Evolutionary conservation across 2,888 invertebrate genomes (phyloP), one percentile per base, ranked within the genome.

Genomic region (Tenthredo notha): DNA sequence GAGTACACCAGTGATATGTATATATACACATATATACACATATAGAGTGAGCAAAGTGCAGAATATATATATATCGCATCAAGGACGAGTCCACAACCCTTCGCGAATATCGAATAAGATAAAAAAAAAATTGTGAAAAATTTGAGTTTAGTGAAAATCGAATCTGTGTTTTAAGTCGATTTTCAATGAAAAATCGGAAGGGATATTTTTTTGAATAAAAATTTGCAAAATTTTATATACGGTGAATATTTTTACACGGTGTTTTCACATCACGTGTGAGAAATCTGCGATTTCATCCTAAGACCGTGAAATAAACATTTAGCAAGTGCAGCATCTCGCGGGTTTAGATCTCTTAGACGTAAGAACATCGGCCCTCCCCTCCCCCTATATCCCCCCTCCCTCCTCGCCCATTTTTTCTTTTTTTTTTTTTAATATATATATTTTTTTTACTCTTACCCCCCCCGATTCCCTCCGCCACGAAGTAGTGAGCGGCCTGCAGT

Each of bases 401-500:
- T 2, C 29, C 1, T 2, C 29, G 1, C 29, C 29, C 1, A 33
- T 33, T 33, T 33, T 33, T 33, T 33, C 2, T 33, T 1, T 33
- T 33, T 33, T 33, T 33, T 33, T 33, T 33, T 33, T n/a, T n/a
- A n/a, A n/a, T n/a, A n/a, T n/a, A n/a, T n/a, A n/a, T 2, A 29
- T 50, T 50, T 50, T 50, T 50, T 50, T 61, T 67, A 4, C 12
- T 5, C 29, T 12, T 3, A n/a, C n/a, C 15, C 43, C 61, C 47
- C 80, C 61, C 80, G 80, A 47, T 15, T 80, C 80, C 80, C 80
- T 61, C 80, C 21, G 80, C 61, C 61, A 37, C 61, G 77, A 80
- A 80, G 61, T 61, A 67, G 83, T 70, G 83, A 83, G 67, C 47
- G 83, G 83, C 67, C 83, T 83, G 65, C 83, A 83, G 67, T 70